Evolutionary conservation across 1,140 invertebrate genomes (phyloP).

Genomic region (Drusus annulatus): DNA sequence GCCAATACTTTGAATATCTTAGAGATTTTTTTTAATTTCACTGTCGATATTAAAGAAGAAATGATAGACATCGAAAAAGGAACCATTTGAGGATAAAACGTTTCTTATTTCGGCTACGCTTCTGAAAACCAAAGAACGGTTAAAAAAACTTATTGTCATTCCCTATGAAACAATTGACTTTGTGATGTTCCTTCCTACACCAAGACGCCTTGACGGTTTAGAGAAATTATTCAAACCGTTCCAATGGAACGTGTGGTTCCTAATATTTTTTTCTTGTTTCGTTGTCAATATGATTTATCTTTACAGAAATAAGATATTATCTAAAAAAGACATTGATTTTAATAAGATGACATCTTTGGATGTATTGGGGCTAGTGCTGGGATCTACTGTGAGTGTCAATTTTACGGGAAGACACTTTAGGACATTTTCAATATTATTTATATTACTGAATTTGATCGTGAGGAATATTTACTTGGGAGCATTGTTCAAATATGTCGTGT

Average conservation of each 20-base stretch:
- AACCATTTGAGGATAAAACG: too few species aligned
- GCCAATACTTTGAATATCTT: too few species aligned
- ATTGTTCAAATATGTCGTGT: constrained; percentile 2
- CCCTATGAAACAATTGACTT: not conserved
- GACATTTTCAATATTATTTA: not conserved
- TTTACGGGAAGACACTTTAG: not conserved
- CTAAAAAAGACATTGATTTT: not conserved
- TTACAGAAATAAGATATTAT: too few species aligned
- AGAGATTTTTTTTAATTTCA: too few species aligned
- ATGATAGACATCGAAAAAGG: too few species aligned
- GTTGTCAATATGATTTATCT: too few species aligned
- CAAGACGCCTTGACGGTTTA: not conserved
- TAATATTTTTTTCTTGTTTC: not conserved
- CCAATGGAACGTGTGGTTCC: not conserved
- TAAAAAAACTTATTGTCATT: not conserved
- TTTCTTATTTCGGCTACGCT: too few species aligned
- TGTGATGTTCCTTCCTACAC: not conserved
- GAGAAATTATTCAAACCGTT: constrained; percentile 23
- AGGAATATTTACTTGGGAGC: constrained; percentile 2
- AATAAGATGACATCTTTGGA: not conserved
- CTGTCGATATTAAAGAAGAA: too few species aligned
- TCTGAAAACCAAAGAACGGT: too few species aligned
- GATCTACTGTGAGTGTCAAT: not conserved
- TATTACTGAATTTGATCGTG: not conserved
- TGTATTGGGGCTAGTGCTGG: not conserved